A percentile compares a stretch with the other conserved stretches of the same genome.
Conservation (phyloP, 2,113 vertebrate species). For the Calyptommatus sinebrachiatus region DNA sequence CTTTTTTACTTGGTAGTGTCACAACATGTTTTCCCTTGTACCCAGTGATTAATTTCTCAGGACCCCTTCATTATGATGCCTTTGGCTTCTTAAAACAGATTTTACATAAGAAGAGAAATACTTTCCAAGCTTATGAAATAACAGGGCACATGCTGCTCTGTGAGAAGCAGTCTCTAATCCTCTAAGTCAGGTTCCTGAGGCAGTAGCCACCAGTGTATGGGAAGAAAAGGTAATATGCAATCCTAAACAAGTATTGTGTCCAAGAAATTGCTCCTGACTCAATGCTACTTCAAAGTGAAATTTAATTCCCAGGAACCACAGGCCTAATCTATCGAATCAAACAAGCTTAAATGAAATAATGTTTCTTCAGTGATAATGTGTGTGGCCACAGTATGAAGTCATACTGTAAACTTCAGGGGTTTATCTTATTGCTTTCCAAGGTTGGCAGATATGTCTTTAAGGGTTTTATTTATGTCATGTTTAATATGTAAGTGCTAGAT, state of each 20-base stretch:
- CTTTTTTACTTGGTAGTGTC: slow-evolving; percentile 30
- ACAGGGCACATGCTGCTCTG: neutral
- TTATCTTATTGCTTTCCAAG: neutral
- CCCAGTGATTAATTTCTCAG: slow-evolving; percentile 45
- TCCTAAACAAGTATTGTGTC: neutral
- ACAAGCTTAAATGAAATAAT: neutral
- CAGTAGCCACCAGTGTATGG: neutral
- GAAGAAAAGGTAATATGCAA: neutral
- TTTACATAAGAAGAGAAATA: slow-evolving; percentile 9
- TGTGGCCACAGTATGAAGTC: neutral
- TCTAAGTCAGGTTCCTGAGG: neutral
- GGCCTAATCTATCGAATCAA: neutral
- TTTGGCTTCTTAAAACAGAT: slow-evolving; percentile 44
- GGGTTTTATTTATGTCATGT: no score
- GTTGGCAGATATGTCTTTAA: no score
- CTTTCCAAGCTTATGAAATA: neutral
- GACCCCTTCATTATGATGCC: slow-evolving; percentile 54
- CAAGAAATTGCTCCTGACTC: neutral
- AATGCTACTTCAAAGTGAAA: neutral
- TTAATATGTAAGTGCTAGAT: no score
- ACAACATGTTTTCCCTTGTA: slow-evolving; percentile 58
- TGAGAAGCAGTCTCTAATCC: neutral
- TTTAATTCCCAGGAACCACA: neutral
- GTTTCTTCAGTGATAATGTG: neutral
- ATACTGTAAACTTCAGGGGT: neutral